phyloP scores from a whole-genome alignment of 1,140 invertebrate species.

The Thereuonema tuberculata region DNA sequence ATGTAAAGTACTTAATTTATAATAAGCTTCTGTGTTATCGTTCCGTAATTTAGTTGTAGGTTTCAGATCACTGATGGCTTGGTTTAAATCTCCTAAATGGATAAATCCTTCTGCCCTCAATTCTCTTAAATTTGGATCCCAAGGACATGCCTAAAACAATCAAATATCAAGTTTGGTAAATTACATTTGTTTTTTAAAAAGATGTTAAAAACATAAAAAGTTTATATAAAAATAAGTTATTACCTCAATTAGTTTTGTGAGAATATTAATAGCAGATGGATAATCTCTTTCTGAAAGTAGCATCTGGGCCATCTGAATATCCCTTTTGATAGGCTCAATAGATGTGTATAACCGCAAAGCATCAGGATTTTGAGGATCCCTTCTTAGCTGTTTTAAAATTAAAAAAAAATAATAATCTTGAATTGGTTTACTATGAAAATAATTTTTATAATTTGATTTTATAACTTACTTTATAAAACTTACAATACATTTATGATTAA shows the following conservation, averaged over 20 bases:
- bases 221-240: background rate
- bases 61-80: conserved; percentile 80
- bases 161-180: no score
- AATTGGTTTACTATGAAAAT: background rate
- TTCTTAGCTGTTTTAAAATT: conserved; percentile 42
- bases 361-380: conserved; percentile 63
- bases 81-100: conserved; percentile 58
- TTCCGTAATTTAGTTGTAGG: conserved; percentile 75
- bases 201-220: background rate
- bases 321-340: conserved; percentile 48
- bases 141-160: conserved; percentile 52
- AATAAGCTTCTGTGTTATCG: conserved; percentile 82
- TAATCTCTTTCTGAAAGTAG: conserved; percentile 52
- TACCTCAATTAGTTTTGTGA: conserved; percentile 62
- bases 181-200: background rate
- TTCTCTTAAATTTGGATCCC: conserved; percentile 69
- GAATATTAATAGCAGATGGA: conserved; percentile 48
- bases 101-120: conserved; percentile 73
- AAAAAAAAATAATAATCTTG: background rate
- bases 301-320: conserved; percentile 49
- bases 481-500: no score
- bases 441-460: no score
- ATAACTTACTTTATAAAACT: no score
- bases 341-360: conserved; percentile 48
- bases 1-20: conserved; percentile 63